A percentile compares a stretch with the other conserved stretches of the same genome.
Conservation (phyloP, 2,888 invertebrate species). For the Epinotia nisella region DNA sequence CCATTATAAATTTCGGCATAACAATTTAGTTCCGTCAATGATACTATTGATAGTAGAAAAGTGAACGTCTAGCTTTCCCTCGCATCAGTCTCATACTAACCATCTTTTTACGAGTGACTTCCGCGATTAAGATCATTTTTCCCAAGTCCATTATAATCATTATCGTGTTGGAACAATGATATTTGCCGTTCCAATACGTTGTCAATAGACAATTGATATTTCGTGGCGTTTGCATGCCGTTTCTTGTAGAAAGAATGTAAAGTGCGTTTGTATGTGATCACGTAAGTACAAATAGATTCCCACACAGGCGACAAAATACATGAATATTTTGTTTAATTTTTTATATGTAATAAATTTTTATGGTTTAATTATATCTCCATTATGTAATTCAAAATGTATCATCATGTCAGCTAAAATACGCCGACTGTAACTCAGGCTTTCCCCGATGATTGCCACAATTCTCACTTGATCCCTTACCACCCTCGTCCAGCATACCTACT, state of each 20-base stretch:
- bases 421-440: too few species aligned
- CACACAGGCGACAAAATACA: not conserved
- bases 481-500: too few species aligned
- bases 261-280: not conserved
- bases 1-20: slow-evolving; percentile 14
- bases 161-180: slow-evolving; percentile 39
- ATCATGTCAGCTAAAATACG: too few species aligned
- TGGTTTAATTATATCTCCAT: too few species aligned
- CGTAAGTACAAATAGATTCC: not conserved
- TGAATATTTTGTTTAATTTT: not conserved
- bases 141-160: slow-evolving; percentile 37
- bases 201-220: slow-evolving; percentile 40
- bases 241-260: slow-evolving; percentile 1
- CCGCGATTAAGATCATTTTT: slow-evolving; percentile 43
- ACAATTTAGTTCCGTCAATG: slow-evolving; percentile 22
- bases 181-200: slow-evolving; percentile 24
- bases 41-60: slow-evolving; percentile 7
- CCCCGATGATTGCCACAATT: too few species aligned
- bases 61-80: slow-evolving; percentile 44
- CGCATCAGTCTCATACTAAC: slow-evolving; percentile 36
- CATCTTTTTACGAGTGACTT: slow-evolving; percentile 33
- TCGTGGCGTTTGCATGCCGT: slow-evolving; percentile 30
- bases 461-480: too few species aligned
- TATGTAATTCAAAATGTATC: too few species aligned
- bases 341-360: too few species aligned